Evolutionary conservation across 2,113 vertebrate species (phyloP), one percentile per base, ranked within the genome.

Genomic region (Neogale vison): DNA sequence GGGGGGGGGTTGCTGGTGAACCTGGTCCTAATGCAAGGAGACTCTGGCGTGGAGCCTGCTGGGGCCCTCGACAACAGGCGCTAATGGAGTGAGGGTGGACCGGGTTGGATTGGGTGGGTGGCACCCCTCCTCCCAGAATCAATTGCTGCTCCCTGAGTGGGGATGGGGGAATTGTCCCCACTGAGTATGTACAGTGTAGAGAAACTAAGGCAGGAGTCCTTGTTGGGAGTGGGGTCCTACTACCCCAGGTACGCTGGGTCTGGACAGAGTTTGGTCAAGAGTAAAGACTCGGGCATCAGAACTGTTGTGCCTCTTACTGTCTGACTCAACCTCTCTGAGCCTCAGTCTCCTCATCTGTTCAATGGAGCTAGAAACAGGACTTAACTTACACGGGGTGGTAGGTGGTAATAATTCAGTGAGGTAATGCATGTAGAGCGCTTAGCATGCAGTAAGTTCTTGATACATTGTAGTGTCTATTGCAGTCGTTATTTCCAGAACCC

Each of bases 11-110:
- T 42, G 47, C 12, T 47, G 10, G 13, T 14, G 17, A 26, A 15
- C 31, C 13, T 39, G n/a, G 13, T 76, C 11, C 57, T n/a, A 1
- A 21, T 0, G 21, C 65, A n/a, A 14, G 6, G 67, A 52, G 24
- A 55, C 26, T 45, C 0, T 0, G 34, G 10, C 1, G 0, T 29
- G 47, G 34, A 72, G 17, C 14, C n/a, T 12, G 26, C 13, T 6
- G 39, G 76, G 45, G 61, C 47, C 24, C 88, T 85, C 15, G 3
- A 31, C 50, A 42, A 17, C 20, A n/a, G 72, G n/a, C 6, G n/a
- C 26, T n/a, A 17, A 15, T 63, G 61, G 67, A 18, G 23, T 18
- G 24, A 72, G 24, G 26, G 12, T 7, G 4, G 77, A 55, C 39
- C 59, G 24, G 65, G 17, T 50, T 31, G 42, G 47, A 65, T 31